Evolutionary conservation across 2,797 vertebrate genomes (phyloP).

Genomic region (Cygnus olor): DNA sequence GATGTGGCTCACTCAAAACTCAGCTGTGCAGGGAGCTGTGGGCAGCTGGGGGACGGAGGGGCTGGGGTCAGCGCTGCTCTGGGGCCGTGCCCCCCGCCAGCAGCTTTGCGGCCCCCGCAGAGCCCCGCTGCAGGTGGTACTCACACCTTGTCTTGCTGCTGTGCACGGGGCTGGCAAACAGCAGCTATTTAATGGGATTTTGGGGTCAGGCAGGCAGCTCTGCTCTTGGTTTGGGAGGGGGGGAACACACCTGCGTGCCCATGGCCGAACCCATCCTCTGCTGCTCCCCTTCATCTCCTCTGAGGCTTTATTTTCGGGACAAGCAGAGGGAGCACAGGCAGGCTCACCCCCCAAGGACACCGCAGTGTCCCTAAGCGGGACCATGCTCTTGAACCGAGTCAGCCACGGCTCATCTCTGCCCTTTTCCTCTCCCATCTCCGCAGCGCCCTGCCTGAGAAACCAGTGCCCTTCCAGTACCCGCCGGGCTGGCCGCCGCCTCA

Average conservation of each 20-base stretch:
- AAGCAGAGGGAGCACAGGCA: background rate
- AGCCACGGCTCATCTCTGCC: background rate
- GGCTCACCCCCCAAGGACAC: background rate
- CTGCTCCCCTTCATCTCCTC: background rate
- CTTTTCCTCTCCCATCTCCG: background rate
- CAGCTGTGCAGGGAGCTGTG: background rate
- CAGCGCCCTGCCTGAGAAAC: slow-evolving; percentile 64
- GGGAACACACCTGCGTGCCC: background rate
- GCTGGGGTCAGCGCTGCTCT: background rate
- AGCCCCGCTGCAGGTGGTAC: background rate
- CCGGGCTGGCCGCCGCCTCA: slow-evolving; percentile 86
- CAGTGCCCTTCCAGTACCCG: slow-evolving; percentile 79
- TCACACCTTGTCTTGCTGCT: background rate
- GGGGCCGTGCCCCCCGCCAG: background rate
- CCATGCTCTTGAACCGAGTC: background rate
- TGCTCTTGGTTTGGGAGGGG: accelerated
- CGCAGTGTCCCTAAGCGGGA: too few species aligned
- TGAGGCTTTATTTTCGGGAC: background rate
- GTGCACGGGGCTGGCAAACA: accelerated
- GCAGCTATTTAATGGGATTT: background rate
- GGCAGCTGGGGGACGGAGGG: background rate
- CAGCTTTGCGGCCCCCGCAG: background rate
- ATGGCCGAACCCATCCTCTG: background rate
- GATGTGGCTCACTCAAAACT: background rate
- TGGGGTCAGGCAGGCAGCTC: background rate